Percentiles rank a stretch among this genome's conserved stretches.
phyloP scores from a whole-genome alignment of 2,113 vertebrate genomes.

The Callipepla squamata region DNA sequence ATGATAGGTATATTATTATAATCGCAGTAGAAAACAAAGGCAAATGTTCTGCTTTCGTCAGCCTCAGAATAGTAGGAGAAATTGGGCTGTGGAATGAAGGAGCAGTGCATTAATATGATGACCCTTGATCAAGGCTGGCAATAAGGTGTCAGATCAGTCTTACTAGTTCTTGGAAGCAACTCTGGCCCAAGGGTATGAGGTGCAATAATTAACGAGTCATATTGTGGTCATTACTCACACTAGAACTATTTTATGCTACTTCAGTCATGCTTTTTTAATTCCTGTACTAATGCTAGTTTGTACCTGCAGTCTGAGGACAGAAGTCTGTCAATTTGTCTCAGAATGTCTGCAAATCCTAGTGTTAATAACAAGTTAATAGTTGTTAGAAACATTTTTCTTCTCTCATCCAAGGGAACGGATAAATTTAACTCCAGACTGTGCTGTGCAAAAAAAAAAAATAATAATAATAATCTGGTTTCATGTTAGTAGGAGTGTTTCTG shows the following conservation, averaged over 20 bases:
- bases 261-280: neutral
- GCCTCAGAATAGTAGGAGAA: fast-evolving
- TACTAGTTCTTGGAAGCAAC: neutral
- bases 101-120: neutral
- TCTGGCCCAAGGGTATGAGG: neutral
- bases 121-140: neutral
- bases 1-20: neutral
- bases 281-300: neutral
- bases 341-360: neutral
- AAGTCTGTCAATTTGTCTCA: neutral
- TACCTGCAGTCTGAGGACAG: neutral
- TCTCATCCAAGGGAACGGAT: neutral
- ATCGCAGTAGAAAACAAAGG: neutral
- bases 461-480: neutral
- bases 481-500: neutral
- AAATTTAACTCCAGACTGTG: neutral
- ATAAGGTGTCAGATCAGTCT: neutral
- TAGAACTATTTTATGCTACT: neutral
- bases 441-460: neutral
- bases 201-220: neutral
- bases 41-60: neutral
- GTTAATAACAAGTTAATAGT: neutral
- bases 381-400: neutral
- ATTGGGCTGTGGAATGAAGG: neutral
- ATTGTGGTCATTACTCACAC: neutral